These are phyloP conservation scores for Odocoileus virginianus DNA, from an alignment of 2,113 vertebrate genomes.

Conservation along the genomic window DNA sequence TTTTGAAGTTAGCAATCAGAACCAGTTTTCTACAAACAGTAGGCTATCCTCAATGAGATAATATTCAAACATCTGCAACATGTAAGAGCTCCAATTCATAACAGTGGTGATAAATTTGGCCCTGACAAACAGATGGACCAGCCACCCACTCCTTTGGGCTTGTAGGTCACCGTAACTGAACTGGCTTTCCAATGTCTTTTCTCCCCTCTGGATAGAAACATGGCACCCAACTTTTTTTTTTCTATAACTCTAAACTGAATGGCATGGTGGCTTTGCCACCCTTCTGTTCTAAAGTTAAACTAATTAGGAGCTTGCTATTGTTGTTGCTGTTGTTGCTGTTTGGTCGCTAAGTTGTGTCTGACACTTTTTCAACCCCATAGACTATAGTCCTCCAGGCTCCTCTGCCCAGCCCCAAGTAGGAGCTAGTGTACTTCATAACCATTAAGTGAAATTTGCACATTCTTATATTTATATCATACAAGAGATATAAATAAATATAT, in stretches of 20 bases:
- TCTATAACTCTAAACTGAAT: not conserved
- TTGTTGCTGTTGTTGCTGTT: not conserved
- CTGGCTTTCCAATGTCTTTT: not conserved
- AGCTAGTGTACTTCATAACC: constrained; percentile 16
- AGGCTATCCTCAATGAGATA: not conserved
- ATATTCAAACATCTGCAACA: constrained; percentile 2
- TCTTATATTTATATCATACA: not conserved
- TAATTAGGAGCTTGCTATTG: not conserved
- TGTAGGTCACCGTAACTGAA: not conserved
- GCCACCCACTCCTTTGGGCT: not conserved
- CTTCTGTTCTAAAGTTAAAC: not conserved
- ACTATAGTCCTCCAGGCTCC: not conserved
- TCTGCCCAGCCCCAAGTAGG: not conserved
- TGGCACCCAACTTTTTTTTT: not conserved
- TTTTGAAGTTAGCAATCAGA: constrained; percentile 35
- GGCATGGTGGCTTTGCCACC: not conserved
- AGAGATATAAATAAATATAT: not conserved
- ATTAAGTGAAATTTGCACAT: not conserved
- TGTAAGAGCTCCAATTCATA: not conserved
- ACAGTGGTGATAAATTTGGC: not conserved
- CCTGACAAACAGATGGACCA: not conserved
- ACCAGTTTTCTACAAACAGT: constrained; percentile 1
- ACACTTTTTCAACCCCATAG: not conserved
- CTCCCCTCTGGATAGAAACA: not conserved
- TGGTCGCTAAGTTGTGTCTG: not conserved